Percentiles rank a stretch among this genome's conserved stretches.
These are phyloP conservation scores for Chunga burmeisteri DNA, from an alignment of 2,113 vertebrate genomes.

Conservation along the genomic window DNA sequence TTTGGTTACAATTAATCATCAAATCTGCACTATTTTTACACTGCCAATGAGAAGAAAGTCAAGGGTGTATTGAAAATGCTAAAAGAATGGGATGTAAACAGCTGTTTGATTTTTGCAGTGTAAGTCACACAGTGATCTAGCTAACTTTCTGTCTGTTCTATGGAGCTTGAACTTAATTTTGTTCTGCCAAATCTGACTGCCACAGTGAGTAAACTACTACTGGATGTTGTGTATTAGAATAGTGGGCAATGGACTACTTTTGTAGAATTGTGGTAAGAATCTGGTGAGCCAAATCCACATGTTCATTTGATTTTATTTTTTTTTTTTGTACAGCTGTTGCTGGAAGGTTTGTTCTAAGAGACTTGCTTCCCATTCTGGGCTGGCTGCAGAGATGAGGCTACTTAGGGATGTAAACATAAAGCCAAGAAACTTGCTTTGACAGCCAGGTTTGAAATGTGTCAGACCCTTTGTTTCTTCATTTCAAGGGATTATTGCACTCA, in stretches of 20 bases:
- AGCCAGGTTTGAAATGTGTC: not conserved
- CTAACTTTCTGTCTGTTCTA: slow-evolving; percentile 12
- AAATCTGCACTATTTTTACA: slow-evolving; percentile 45
- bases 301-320: not conserved
- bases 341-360: not conserved
- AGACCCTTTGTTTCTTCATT: not conserved
- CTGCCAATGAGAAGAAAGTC: slow-evolving; percentile 16
- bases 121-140: not conserved
- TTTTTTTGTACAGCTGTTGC: slow-evolving; percentile 1
- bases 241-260: not conserved
- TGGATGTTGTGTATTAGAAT: not conserved
- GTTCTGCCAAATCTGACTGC: slow-evolving; percentile 55
- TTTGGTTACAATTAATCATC: not conserved
- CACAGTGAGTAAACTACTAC: not conserved
- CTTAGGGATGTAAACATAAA: not conserved
- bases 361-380: not conserved
- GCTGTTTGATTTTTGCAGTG: not conserved
- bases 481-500: not conserved
- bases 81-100: not conserved
- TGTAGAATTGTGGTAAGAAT: not conserved
- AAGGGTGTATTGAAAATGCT: not conserved
- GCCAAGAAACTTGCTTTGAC: not conserved
- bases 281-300: slow-evolving; percentile 22
- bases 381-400: slow-evolving; percentile 12
- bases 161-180: not conserved